These are phyloP conservation scores for Oasisia sp. DNA, from an alignment of 2,888 invertebrate genomes.

Conservation along the genomic window DNA sequence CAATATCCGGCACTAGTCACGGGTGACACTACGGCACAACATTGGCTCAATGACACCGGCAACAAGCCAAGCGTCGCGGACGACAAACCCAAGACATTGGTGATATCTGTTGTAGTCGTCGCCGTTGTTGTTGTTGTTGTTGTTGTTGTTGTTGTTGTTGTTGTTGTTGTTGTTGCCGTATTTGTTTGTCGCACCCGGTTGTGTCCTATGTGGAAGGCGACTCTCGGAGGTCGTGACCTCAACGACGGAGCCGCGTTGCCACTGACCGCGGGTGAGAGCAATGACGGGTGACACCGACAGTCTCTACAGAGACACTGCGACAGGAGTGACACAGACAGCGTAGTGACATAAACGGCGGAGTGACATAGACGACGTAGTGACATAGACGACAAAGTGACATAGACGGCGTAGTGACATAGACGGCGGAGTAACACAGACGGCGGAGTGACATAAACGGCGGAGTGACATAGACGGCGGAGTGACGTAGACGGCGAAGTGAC, in stretches of 20 bases:
- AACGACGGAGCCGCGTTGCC: background rate
- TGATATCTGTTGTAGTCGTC: background rate
- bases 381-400: no score
- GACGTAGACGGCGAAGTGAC: no score
- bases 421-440: no score
- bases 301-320: no score
- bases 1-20: background rate
- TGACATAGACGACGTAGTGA: no score
- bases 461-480: no score
- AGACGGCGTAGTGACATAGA: no score
- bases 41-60: background rate
- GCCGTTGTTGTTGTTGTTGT: background rate
- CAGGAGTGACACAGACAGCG: background rate
- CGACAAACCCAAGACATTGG: background rate
- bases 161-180: background rate
- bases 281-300: background rate
- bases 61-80: background rate
- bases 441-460: no score
- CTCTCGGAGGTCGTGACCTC: background rate
- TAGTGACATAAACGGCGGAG: no score
- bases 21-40: background rate
- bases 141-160: background rate
- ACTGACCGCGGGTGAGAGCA: background rate
- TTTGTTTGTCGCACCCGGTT: background rate
- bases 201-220: background rate